Conservation (phyloP, 64 coral and sea anemone species). For the Stichodactyla mertensii region DNA sequence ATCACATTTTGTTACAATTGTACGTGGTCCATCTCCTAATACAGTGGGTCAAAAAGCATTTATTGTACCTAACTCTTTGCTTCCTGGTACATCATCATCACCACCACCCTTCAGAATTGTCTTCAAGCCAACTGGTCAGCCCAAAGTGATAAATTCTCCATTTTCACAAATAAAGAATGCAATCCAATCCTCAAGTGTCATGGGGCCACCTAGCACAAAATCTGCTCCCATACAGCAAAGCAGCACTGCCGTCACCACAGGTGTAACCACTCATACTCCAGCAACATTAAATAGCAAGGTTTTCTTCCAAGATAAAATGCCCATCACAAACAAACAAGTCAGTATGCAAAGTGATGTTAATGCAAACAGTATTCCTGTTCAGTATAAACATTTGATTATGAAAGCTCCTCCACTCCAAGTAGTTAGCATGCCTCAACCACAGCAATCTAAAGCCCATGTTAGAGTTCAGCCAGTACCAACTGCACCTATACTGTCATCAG, state of each 20-base stretch:
- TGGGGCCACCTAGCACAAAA: neutral
- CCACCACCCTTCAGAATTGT: neutral
- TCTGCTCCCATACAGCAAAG: neutral
- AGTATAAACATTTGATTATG: neutral
- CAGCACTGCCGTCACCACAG: neutral
- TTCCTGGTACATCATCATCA: neutral
- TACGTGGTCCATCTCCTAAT: neutral
- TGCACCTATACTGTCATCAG: neutral
- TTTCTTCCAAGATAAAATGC: neutral
- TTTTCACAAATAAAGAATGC: neutral
- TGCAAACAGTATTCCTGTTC: neutral
- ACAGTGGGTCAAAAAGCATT: neutral
- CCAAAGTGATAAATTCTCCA: neutral
- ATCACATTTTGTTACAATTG: neutral
- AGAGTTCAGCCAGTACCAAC: neutral
- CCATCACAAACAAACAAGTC: neutral
- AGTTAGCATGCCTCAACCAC: neutral
- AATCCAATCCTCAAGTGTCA: neutral
- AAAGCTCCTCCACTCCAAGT: neutral
- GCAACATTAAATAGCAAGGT: neutral
- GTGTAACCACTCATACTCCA: neutral
- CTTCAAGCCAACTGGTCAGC: conserved; percentile 5
- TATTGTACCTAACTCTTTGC: neutral
- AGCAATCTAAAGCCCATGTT: neutral
- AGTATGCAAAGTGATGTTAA: neutral